Percentiles rank a stretch among this genome's conserved stretches.
Conservation (phyloP, 2,113 vertebrate species). For the Scortum barcoo region DNA sequence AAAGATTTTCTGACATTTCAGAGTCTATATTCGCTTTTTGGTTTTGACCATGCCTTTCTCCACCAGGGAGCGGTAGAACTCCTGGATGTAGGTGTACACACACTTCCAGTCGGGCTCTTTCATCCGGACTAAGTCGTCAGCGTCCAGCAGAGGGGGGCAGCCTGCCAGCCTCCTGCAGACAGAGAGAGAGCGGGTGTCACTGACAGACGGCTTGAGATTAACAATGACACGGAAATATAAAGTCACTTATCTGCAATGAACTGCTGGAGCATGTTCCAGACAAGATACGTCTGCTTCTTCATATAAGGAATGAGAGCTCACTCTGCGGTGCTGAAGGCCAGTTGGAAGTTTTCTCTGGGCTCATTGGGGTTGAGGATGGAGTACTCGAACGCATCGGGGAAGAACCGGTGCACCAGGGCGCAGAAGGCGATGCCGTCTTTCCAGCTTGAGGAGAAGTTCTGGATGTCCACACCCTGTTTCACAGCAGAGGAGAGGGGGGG, state of each 20-base stretch:
- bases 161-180: constrained; percentile 92
- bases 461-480: constrained; percentile 92
- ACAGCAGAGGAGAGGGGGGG: background rate
- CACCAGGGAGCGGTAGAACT: constrained; percentile 98
- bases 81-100: constrained; percentile 99
- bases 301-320: constrained; percentile 81
- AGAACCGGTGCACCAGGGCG: constrained; percentile 96
- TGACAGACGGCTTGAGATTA: constrained; percentile 21
- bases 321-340: constrained; percentile 96
- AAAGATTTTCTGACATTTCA: background rate
- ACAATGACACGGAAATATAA: constrained; percentile 23
- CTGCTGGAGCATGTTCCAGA: background rate
- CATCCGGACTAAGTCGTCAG: constrained; percentile 97
- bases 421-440: constrained; percentile 98
- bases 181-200: constrained; percentile 37
- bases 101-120: constrained; percentile 99
- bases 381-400: constrained; percentile 96
- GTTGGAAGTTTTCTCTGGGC: constrained; percentile 94
- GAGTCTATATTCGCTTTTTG: constrained; percentile 89
- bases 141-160: constrained; percentile 96
- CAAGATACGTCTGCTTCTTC: constrained; percentile 5
- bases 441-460: constrained; percentile 99
- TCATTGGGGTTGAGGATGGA: constrained; percentile 92
- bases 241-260: constrained; percentile 23
- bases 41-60: constrained; percentile 99